phyloP scores from a whole-genome alignment of 2,797 vertebrate genomes.

The Neosilurus mollespiculum region DNA sequence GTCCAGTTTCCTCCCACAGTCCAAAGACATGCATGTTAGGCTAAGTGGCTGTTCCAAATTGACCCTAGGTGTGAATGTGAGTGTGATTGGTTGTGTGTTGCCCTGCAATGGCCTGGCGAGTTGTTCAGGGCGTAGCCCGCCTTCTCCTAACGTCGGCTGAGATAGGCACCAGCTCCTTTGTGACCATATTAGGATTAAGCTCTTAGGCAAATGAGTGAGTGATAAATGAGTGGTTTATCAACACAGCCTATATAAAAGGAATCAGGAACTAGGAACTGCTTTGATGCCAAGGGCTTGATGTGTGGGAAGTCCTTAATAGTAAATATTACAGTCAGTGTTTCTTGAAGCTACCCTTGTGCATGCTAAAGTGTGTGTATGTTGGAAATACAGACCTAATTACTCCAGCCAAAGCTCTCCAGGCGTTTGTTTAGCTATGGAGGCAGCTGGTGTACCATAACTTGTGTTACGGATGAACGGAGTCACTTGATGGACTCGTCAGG shows the following conservation, averaged over 20 bases:
- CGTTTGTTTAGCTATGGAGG: not conserved
- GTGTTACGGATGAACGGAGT: conserved; percentile 3
- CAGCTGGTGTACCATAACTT: not conserved
- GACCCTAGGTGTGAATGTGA: too few species aligned
- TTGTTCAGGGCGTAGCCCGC: too few species aligned
- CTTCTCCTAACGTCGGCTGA: too few species aligned
- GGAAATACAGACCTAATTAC: not conserved
- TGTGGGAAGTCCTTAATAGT: not conserved
- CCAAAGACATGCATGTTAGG: too few species aligned
- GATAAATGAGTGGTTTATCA: not conserved
- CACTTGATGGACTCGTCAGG: not conserved
- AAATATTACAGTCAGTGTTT: not conserved
- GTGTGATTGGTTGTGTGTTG: too few species aligned
- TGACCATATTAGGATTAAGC: too few species aligned
- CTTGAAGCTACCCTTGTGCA: not conserved
- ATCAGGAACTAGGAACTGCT: not conserved
- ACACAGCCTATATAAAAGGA: not conserved
- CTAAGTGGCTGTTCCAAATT: too few species aligned
- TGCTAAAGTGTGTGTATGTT: not conserved
- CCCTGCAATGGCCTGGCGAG: too few species aligned
- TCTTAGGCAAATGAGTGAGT: too few species aligned
- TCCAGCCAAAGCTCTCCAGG: not conserved
- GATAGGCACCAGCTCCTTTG: too few species aligned
- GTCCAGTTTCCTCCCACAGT: too few species aligned
- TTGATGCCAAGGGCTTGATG: not conserved